These are phyloP conservation scores for Montipora efflorescens DNA, from an alignment of 64 coral and sea anemone species.

Conservation along the genomic window DNA sequence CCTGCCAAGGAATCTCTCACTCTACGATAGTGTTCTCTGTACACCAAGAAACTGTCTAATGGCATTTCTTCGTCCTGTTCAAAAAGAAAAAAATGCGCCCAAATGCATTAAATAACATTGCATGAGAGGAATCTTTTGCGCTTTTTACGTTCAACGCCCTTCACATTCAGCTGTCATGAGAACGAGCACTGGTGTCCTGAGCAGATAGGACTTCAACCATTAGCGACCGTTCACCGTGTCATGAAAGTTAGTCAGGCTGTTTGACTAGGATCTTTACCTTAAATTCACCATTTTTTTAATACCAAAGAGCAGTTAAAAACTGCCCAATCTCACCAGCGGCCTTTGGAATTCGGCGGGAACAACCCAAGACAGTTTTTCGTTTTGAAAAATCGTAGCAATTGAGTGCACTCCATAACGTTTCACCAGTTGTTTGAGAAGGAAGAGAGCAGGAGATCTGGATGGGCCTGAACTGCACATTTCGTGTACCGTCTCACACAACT, in stretches of 20 bases:
- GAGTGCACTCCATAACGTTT: slow-evolving; percentile 51
- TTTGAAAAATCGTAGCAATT: slow-evolving; percentile 23
- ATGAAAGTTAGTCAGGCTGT: too few species aligned
- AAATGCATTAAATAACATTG: too few species aligned
- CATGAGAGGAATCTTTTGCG: too few species aligned
- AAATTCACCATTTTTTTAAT: too few species aligned
- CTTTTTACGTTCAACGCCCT: too few species aligned
- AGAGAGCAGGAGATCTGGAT: slow-evolving; percentile 24
- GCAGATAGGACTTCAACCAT: too few species aligned
- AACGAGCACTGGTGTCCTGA: too few species aligned
- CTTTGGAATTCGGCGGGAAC: slow-evolving; percentile 22
- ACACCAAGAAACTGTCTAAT: slow-evolving; percentile 56
- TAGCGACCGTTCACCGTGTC: too few species aligned
- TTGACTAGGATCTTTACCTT: too few species aligned
- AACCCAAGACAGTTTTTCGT: slow-evolving; percentile 19
- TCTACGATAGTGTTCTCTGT: slow-evolving; percentile 18
- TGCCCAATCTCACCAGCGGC: not conserved
- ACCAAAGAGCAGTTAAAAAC: not conserved
- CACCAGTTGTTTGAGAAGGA: slow-evolving; percentile 54
- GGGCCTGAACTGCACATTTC: not conserved
- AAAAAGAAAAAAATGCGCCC: too few species aligned
- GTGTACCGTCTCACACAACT: not conserved
- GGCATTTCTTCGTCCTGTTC: slow-evolving; percentile 8
- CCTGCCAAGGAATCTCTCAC: slow-evolving; percentile 45
- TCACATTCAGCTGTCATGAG: too few species aligned